Base-by-base conservation (phyloP, 2,113 vertebrate genomes). In the Pyrgilauda ruficollis region DNA sequence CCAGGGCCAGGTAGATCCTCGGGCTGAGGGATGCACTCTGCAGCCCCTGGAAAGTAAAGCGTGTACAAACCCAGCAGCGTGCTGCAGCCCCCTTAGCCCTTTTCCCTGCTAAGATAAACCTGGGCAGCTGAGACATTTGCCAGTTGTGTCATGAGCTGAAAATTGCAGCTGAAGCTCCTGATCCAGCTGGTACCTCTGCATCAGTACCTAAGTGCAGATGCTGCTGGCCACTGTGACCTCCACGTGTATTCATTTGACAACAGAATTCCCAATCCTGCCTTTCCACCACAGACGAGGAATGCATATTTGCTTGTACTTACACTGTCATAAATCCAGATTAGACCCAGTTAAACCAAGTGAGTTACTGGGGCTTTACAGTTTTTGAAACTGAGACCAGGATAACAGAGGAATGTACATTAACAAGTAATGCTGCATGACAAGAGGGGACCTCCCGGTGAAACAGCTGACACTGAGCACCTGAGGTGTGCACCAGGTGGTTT, bases 281-380 rank as follows among this genome's bases (percentile, higher is more conserved):
- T 88, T 83, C 63, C 18, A 5, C 41, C 1, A 0, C 4, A 79
- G 69, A 37, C 0, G 1, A 79, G 37, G 53, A 64, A 47, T 2
- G 1, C 18, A 10, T 55, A 47, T 69, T 83, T 85, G 22, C 70
- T 55, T 53, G 55, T 82, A 62, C 22, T 84, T 90, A 59, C 43
- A 46, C 15, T 80, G 93, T 2, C 43, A 69, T 62, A 94, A 88
- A 90, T 83, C 78, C 89, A 80, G 82, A 74, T 85, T 66, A 94
- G 85, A 79, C 27, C 27, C 43, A 58, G 31, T 41, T 77, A 93
- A 94, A 3, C 50, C 63, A 73, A 43, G 1, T 23, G 31, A 93
- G 26, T 66, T 89, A 66, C 43, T 55, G 43, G 1, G 2, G 46
- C 49, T 95, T 82, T 76, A 37, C 27, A 33, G 31, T 41, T n/a